Percentiles rank a stretch among this genome's conserved stretches.
phyloP scores from a whole-genome alignment of 2,888 invertebrate genomes.

The Microctonus aethiopoides region DNA sequence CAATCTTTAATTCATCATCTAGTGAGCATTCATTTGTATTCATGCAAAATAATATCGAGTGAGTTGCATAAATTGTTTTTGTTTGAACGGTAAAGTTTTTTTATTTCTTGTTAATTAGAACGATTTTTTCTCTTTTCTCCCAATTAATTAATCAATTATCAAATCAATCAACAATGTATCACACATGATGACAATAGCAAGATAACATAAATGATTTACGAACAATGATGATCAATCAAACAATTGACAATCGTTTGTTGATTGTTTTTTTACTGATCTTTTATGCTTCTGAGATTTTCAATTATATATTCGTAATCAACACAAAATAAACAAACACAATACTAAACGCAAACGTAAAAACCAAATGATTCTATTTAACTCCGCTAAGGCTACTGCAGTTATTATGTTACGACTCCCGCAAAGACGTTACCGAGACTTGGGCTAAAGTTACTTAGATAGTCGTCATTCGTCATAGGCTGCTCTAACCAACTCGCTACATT shows the following conservation, averaged over 20 bases:
- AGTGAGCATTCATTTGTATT: no score
- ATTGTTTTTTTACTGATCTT: no score
- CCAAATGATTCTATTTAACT: no score
- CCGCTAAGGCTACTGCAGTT: not conserved
- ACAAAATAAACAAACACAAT: not conserved
- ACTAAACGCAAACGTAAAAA: conserved; percentile 5
- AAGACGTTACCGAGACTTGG: conserved; percentile 37
- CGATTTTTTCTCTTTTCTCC: not conserved
- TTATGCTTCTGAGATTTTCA: no score
- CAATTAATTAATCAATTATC: not conserved
- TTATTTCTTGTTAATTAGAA: no score
- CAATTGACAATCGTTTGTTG: not conserved
- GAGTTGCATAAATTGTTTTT: no score
- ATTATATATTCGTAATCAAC: no score
- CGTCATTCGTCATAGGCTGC: conserved; percentile 11
- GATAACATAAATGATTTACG: not conserved
- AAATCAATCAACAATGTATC: not conserved
- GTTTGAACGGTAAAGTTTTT: no score
- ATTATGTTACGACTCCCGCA: conserved; percentile 47
- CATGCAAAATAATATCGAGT: no score
- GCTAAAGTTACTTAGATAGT: conserved; percentile 17
- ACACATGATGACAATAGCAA: not conserved
- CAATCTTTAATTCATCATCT: no score
- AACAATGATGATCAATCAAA: not conserved
- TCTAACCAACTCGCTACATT: conserved; percentile 19